A percentile compares a stretch with the other conserved stretches of the same genome.
Evolutionary conservation across 2,113 vertebrate genomes (phyloP).

Genomic region (Rhinoderma darwinii): DNA sequence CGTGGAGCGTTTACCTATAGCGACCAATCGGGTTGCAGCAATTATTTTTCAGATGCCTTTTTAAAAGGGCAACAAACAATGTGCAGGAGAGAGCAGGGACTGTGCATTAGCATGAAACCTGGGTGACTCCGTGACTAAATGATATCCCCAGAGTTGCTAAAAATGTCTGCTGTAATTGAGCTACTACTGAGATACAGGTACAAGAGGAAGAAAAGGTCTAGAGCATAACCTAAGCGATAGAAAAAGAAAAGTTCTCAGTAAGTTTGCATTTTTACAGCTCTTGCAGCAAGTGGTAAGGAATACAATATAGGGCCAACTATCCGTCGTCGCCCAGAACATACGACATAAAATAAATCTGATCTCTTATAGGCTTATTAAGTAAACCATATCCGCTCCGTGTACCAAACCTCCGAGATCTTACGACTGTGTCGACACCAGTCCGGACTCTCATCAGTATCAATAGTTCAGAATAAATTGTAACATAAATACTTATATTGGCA

Average conservation of each 20-base stretch:
- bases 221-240: too few species aligned
- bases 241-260: background rate
- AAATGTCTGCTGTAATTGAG: background rate
- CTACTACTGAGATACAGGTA: background rate
- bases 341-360: background rate
- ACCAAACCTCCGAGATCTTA: background rate
- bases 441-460: conserved; percentile 45
- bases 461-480: conserved; percentile 36
- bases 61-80: too few species aligned
- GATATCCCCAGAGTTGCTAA: too few species aligned
- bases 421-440: background rate
- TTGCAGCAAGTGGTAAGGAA: background rate
- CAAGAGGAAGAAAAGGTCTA: background rate
- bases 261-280: background rate
- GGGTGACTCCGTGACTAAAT: background rate
- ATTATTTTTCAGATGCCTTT: too few species aligned
- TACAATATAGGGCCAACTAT: background rate
- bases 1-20: too few species aligned
- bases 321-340: background rate
- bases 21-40: too few species aligned
- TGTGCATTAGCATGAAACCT: background rate
- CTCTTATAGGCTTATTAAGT: background rate
- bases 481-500: conserved; percentile 53
- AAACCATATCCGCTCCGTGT: background rate
- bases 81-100: too few species aligned